These are phyloP conservation scores for Hycleus phaleratus DNA, from an alignment of 1,140 invertebrate genomes.

Conservation along the genomic window DNA sequence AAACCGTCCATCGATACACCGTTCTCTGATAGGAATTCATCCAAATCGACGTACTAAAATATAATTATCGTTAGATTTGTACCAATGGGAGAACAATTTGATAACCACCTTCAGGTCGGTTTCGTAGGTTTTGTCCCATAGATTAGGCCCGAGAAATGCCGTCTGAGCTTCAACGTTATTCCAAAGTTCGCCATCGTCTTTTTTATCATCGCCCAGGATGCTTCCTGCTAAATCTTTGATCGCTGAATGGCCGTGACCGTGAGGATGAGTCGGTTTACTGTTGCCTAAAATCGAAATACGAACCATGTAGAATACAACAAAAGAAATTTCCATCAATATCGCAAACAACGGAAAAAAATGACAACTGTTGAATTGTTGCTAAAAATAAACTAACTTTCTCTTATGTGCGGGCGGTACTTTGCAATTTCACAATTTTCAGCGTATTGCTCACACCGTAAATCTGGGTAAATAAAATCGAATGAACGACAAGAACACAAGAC, in stretches of 20 bases:
- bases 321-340: not conserved
- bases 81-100: not conserved
- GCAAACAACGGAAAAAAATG: too few relatives aligned
- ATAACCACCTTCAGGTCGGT: conserved; percentile 82
- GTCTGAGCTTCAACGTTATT: conserved; percentile 78
- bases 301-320: not conserved
- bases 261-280: conserved; percentile 39
- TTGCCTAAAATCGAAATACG: conserved; percentile 35
- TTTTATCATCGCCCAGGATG: conserved; percentile 55
- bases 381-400: too few relatives aligned
- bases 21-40: conserved; percentile 92
- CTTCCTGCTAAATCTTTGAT: conserved; percentile 39
- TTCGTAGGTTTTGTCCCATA: conserved; percentile 92
- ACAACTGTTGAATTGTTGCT: too few relatives aligned
- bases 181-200: conserved; percentile 79
- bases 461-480: too few relatives aligned
- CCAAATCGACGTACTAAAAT: conserved; percentile 89
- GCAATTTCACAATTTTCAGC: too few relatives aligned
- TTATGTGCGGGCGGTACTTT: too few relatives aligned
- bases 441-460: too few relatives aligned
- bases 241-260: conserved; percentile 38
- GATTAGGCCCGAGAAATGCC: conserved; percentile 86
- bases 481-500: too few relatives aligned
- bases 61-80: conserved; percentile 24
- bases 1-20: conserved; percentile 75